A percentile compares a stretch with the other conserved stretches of the same genome.
These are phyloP conservation scores for Muscina levida DNA, from an alignment of 2,888 invertebrate species.

Conservation along the genomic window DNA sequence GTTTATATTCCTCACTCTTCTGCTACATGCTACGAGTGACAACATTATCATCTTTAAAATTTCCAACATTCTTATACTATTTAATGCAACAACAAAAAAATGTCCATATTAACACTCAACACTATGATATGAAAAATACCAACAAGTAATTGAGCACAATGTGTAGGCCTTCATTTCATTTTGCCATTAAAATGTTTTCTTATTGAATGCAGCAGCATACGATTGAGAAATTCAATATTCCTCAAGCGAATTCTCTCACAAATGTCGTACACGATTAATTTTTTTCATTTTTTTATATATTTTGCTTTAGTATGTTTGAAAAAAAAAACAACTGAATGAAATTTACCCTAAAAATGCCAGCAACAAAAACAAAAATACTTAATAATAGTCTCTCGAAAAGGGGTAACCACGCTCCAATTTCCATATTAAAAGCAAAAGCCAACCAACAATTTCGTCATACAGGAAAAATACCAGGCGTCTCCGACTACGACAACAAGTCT, in stretches of 20 bases:
- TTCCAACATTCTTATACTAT: no score
- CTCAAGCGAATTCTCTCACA: background rate
- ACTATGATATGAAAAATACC: no score
- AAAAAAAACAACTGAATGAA: constrained; percentile 41
- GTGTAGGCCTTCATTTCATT: no score
- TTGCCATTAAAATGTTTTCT: no score
- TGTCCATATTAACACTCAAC: no score
- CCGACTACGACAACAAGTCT: background rate
- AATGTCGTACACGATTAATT: constrained; percentile 1
- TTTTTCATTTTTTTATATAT: no score
- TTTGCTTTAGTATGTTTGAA: background rate
- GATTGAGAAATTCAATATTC: background rate
- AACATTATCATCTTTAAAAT: no score
- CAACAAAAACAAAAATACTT: constrained; percentile 40
- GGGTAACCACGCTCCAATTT: background rate
- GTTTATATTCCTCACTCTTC: no score
- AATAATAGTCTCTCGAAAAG: constrained; percentile 24
- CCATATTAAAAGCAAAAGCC: constrained; percentile 29
- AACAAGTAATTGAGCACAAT: no score
- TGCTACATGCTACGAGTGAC: no score
- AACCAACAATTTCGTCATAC: no score
- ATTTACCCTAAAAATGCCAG: constrained; percentile 75
- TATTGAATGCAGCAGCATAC: background rate
- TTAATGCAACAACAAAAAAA: no score
- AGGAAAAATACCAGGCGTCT: background rate